Evolutionary conservation across 2,797 vertebrate genomes (phyloP), one percentile per base, ranked within the genome.

Genomic region (Bovichtus diacanthus): DNA sequence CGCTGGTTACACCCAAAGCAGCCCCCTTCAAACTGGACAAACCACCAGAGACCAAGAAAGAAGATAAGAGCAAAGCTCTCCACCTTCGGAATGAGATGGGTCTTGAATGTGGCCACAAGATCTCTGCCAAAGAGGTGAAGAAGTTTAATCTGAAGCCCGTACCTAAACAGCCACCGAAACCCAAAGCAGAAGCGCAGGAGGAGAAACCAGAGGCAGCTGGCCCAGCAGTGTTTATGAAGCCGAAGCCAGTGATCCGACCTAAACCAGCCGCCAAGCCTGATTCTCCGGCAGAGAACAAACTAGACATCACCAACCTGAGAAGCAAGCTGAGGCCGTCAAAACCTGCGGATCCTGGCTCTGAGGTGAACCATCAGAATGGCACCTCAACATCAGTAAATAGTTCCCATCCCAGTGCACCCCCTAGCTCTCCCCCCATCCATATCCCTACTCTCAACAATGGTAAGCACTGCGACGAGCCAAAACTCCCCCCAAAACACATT

Each of bases 81-180:
- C 96, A 96, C 63, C 93, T 98, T 65, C 96, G 95, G 47, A 99
- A 99, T 0, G 98, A 99, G 93, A 99, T 99, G 97, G 98, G 98
- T 2, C 93, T 99, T 55, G 98, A 99, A 88, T 98, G 97, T 19
- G 98, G 98, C 56, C 98, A 99, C 91, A 99, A 99, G 78, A 85
- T 99, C 21, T 95, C 97, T 0, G 97, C 96, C 85, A 99, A 98
- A 86, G 98, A 99, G 81, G 96, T 99, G 55, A 98, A 97, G 90
- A 99, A 97, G 87, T 97, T 98, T 56, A 97, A 97, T 79, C 95
- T 99, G 39, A 97, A 98, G 55, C 98, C 97, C 3, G 94, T 98
- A 12, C 93, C 96, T 36, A 98, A 97, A 82, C 96, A 97, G 60
- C 96, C 95, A 19, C 87, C 94, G 1, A 99, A 96, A 78, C 91